Base-by-base conservation (phyloP, 2,113 vertebrate species). In the Fukomys damarensis region DNA sequence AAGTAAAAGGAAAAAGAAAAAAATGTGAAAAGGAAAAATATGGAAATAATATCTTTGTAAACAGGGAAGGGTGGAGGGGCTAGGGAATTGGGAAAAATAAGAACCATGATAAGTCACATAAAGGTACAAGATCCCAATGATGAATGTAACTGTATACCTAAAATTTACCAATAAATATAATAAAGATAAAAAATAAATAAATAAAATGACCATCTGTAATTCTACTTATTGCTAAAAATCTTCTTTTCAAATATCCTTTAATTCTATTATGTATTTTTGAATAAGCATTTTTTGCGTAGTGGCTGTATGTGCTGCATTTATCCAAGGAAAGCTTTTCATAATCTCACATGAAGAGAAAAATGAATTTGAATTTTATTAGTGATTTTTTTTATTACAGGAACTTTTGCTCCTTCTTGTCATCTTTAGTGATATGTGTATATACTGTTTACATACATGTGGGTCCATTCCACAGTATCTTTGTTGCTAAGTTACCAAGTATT, bases 171-270 rank as follows among this genome's bases (percentile, higher is more conserved):
- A n/a, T n/a, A n/a, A n/a, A n/a, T n/a, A n/a, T n/a, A n/a, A n/a
- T n/a, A n/a, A n/a, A n/a, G n/a, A n/a, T n/a, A n/a, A n/a, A n/a
- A n/a, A n/a, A n/a, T n/a, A n/a, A n/a, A n/a, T n/a, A n/a, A n/a
- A 79, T 89, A 66, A 96, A 95, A 93, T 52, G 35, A 59, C 3
- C 35, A 95, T 38, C n/a, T 91, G 85, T 82, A 88, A 66, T 88
- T 91, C 19, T 13, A 86, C 35, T 46, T 43, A 41, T 14, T 17
- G 1, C 72, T 41, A 26, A 3, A 49, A 79, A 90, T 68, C 41
- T 46, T 82, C 41, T 86, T 86, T 94, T 72, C 84, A 88, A 4
- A 49, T 16, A 84, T 35, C 28, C 13, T 90, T 63, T 61, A 72
- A 82, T 91, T 95, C 56, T 58, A 24, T 49, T 63, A 26, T 49